phyloP scores from a whole-genome alignment of 2,113 vertebrate genomes.

The Verasper variegatus region DNA sequence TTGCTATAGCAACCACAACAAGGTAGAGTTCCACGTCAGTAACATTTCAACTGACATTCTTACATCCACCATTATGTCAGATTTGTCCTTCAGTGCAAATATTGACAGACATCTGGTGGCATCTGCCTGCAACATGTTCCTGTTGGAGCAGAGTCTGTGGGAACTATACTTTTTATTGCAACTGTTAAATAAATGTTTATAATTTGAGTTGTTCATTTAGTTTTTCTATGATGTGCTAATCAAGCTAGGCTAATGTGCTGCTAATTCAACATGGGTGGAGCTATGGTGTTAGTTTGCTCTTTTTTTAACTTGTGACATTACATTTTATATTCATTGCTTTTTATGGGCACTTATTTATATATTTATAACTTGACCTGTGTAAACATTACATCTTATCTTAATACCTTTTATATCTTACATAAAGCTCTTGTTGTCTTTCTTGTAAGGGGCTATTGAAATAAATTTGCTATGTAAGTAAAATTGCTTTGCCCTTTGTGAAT shows the following conservation, averaged over 20 bases:
- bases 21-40: not conserved
- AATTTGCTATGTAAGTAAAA: too few relatives aligned
- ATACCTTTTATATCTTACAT: too few relatives aligned
- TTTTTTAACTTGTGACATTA: too few relatives aligned
- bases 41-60: constrained; percentile 5
- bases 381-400: too few relatives aligned
- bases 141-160: not conserved
- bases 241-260: not conserved
- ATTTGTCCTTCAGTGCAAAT: not conserved
- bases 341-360: not conserved
- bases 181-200: not conserved
- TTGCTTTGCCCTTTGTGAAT: too few relatives aligned
- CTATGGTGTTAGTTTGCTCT: too few relatives aligned
- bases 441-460: too few relatives aligned
- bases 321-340: not conserved
- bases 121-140: not conserved
- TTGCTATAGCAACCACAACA: constrained; percentile 7
- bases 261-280: not conserved
- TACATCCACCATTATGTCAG: constrained; percentile 6
- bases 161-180: not conserved
- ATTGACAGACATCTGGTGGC: not conserved
- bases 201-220: too few relatives aligned
- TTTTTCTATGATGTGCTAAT: too few relatives aligned
- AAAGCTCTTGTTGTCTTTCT: too few relatives aligned
- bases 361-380: too few relatives aligned